phyloP scores from a whole-genome alignment of 1,140 invertebrate genomes.

The Dolichoris vasculosae region DNA sequence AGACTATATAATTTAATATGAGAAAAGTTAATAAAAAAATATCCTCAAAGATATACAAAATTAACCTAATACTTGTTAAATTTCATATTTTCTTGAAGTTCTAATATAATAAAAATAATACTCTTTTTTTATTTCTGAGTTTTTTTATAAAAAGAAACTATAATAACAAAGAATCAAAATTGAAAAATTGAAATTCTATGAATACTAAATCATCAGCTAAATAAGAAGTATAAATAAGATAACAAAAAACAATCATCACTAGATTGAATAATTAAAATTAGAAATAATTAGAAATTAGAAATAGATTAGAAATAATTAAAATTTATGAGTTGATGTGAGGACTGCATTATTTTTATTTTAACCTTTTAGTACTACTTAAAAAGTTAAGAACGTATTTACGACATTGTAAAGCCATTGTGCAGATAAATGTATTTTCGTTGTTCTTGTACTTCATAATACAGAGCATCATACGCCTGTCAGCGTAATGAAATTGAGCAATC shows the following conservation, averaged over 20 bases:
- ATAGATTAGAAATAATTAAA: no score
- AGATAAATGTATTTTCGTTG: constrained; percentile 38
- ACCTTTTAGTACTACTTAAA: background rate
- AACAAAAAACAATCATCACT: no score
- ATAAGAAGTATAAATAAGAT: no score
- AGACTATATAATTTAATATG: background rate
- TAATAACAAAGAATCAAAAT: background rate
- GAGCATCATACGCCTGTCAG: constrained; percentile 1
- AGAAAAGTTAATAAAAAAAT: background rate
- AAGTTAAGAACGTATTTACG: background rate
- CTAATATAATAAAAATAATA: background rate
- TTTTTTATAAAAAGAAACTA: no score
- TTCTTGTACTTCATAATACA: constrained; percentile 36
- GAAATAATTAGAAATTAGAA: no score
- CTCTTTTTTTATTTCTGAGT: background rate
- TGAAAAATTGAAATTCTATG: background rate
- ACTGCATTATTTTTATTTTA: no score
- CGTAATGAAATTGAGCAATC: constrained; percentile 22
- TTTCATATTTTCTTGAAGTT: background rate
- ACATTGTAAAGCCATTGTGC: background rate
- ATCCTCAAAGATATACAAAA: background rate
- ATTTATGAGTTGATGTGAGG: no score
- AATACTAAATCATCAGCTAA: no score
- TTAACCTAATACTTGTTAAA: background rate
- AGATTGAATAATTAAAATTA: no score